Conservation (phyloP, 2,113 vertebrate genomes). For the Sinocyclocheilus maitianheensis region DNA sequence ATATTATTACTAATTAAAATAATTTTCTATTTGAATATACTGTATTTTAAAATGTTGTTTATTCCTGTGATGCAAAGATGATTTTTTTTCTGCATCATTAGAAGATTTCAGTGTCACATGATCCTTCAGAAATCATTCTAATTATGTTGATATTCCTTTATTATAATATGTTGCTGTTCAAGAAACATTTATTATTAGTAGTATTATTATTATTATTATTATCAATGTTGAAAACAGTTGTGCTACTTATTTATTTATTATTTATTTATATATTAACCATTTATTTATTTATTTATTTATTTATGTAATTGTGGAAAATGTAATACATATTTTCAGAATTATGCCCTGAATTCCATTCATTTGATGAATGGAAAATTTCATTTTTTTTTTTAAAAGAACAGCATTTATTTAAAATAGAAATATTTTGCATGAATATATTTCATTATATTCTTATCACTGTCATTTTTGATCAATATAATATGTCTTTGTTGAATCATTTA, state of each 20-base stretch:
- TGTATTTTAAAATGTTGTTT: background rate
- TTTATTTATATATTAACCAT: background rate
- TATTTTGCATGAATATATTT: background rate
- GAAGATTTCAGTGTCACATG: background rate
- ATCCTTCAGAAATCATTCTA: background rate
- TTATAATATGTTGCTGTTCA: background rate
- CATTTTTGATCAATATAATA: background rate
- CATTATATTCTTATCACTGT: background rate
- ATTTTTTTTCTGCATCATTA: background rate
- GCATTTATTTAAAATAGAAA: background rate
- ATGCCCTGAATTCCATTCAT: too few species aligned
- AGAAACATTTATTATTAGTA: background rate
- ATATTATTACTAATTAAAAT: background rate
- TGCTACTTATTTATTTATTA: background rate
- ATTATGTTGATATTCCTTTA: background rate
- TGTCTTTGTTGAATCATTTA: background rate
- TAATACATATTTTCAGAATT: too few species aligned
- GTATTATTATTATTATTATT: background rate
- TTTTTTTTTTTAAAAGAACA: too few species aligned
- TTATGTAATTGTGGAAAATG: too few species aligned
- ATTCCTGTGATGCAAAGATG: background rate
- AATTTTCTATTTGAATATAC: background rate
- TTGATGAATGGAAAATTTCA: too few species aligned
- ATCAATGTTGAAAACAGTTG: background rate
- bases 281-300: background rate